Base-by-base conservation (phyloP, 2,888 invertebrate species). In the Ecdyonurus torrentis region DNA sequence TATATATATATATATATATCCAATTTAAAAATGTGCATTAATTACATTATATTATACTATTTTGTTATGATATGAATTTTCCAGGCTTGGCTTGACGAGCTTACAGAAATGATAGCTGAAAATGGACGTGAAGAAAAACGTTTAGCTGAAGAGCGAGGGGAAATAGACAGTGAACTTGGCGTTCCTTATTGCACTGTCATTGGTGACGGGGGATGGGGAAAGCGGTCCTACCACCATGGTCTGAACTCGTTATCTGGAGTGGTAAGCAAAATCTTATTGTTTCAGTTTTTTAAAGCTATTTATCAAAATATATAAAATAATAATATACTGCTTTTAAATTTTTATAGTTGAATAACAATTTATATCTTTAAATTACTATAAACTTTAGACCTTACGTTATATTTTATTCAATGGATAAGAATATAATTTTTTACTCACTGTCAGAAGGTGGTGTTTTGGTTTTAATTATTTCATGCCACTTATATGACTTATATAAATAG, bases 41-140 rank as follows among this genome's bases (percentile, higher is more conserved):
- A n/a, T n/a, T n/a, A n/a, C n/a, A n/a, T n/a, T n/a, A n/a, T n/a
- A n/a, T n/a, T n/a, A n/a, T n/a, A n/a, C n/a, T n/a, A n/a, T n/a
- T n/a, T n/a, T n/a, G n/a, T n/a, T n/a, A n/a, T n/a, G n/a, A 55
- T 52, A 63, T 60, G 52, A 59, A 19, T 58, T 58, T 58, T 19
- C 15, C 58, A 60, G 60, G 59, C 37, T 24, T 60, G 60, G n/a
- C 59, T 59, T 22, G 24, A 37, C 18, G 23, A 59, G 52, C 50
- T 52, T 2, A 52, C 18, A 37, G 65, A 63, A 62, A 59, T 2
- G 64, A 64, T 53, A 64, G 66, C 60, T 66, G n/a, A n/a, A n/a
- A 67, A 15, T 59, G 69, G 25, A 66, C 76, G 68, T 81, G 83
- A 71, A 81, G 66, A 2, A 58, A 79, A 64, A 74, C 73, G 64